These are phyloP conservation scores for Dipodomys merriami DNA, from an alignment of 2,113 vertebrate species.

Conservation along the genomic window DNA sequence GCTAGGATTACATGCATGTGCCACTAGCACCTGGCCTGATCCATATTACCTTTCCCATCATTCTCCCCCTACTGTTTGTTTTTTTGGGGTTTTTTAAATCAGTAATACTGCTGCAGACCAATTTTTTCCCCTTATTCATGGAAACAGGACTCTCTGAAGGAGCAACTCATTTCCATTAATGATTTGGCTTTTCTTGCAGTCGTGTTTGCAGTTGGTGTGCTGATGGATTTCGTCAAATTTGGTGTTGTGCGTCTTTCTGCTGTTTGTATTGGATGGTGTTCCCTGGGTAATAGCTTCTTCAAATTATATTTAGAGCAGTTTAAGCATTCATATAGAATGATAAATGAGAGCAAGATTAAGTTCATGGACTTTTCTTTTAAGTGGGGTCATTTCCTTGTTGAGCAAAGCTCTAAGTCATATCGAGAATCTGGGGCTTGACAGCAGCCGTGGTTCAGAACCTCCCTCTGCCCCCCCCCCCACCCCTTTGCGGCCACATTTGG, in stretches of 20 bases:
- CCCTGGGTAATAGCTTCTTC: slow-evolving; percentile 32
- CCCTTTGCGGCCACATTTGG: not conserved
- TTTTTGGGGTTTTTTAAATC: not conserved
- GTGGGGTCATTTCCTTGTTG: not conserved
- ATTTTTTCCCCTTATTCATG: not conserved
- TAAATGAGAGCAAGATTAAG: not conserved
- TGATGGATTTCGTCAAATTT: slow-evolving; percentile 20
- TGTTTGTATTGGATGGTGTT: slow-evolving; percentile 17
- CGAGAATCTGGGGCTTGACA: not conserved
- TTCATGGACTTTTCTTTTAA: not conserved
- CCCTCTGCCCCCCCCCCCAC: too few relatives aligned
- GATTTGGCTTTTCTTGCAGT: not conserved
- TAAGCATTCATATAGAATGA: slow-evolving; percentile 26
- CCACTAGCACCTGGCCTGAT: not conserved
- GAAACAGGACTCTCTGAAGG: not conserved
- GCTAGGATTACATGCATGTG: too few relatives aligned
- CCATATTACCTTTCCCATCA: not conserved
- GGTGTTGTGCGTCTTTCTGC: not conserved
- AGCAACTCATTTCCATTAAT: not conserved
- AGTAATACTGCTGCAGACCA: not conserved
- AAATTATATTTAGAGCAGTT: slow-evolving; percentile 57
- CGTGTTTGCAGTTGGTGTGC: not conserved
- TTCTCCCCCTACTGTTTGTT: not conserved
- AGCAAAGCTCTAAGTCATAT: not conserved
- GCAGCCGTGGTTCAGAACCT: not conserved